Percentiles rank a stretch among this genome's conserved stretches.
Conservation (phyloP, 2,888 invertebrate genomes). For the Dyspetes luteomarginatus region DNA sequence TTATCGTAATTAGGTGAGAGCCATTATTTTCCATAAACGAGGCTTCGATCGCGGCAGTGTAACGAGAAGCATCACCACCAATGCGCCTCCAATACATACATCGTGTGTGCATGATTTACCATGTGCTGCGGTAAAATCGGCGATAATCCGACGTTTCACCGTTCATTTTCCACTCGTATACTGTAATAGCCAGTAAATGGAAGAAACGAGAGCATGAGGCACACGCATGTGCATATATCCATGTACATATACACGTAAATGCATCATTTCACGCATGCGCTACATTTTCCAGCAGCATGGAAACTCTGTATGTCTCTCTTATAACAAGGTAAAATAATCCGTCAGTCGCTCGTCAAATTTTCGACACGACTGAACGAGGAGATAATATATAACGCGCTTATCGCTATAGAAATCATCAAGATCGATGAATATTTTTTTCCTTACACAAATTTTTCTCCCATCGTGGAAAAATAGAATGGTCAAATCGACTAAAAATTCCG, state of each 20-base stretch:
- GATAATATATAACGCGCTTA: not conserved
- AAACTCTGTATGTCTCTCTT: not conserved
- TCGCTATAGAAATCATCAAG: not conserved
- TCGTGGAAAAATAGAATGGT: too few species aligned
- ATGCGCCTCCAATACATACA: not conserved
- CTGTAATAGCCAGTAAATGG: conserved; percentile 51
- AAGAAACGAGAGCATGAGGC: conserved; percentile 12
- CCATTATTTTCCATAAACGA: conserved; percentile 52
- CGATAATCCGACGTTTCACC: conserved; percentile 62
- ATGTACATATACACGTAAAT: not conserved
- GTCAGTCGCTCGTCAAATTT: conserved; percentile 24
- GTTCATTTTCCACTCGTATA: conserved; percentile 53
- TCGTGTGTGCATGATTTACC: conserved; percentile 37
- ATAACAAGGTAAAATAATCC: conserved; percentile 31
- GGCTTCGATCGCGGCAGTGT: conserved; percentile 26
- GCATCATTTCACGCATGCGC: not conserved
- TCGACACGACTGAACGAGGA: not conserved
- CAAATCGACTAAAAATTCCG: not conserved
- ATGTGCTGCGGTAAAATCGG: conserved; percentile 55
- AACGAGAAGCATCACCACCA: conserved; percentile 26
- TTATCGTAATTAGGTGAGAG: conserved; percentile 48
- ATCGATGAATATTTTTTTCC: too few species aligned
- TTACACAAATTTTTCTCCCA: too few species aligned
- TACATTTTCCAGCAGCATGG: not conserved
- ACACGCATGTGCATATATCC: not conserved